Evolutionary conservation across 2,797 vertebrate genomes (phyloP), one percentile per base, ranked within the genome.

Genomic region (Acestrorhynchus altus): DNA sequence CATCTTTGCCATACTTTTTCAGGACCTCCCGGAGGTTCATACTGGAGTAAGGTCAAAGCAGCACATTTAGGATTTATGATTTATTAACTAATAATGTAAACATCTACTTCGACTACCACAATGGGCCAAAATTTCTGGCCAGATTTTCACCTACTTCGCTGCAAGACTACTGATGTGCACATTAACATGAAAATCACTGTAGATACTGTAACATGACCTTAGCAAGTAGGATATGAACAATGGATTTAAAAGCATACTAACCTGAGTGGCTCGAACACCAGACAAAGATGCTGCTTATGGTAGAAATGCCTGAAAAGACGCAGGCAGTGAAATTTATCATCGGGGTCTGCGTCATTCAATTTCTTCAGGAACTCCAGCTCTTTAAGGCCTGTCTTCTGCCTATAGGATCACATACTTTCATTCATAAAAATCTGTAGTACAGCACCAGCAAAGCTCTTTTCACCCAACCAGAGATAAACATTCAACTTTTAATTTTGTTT

Each of bases 321-420:
- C n/a, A 99, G 89, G 90, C 98, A 99, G 89, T 99, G 98, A 81
- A 99, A 99, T 85, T 99, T 99, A 91, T 99, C 98, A 81, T 99
- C 98, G 0, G 97, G 97, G 84, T 99, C 98, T 0, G 98, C 97
- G 54, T 99, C 97, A 11, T 99, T 99, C 72, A 99, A 93, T 85
- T 98, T 99, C 89, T 99, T 99, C 83, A 99, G 92, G 89, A 99
- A 99, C 73, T 99, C 98, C 47, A 99, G 86, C 93, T 99, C 98
- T 89, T 99, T 99, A 76, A 99, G 89, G 31, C 98, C 98, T 0
- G 98, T 99, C 90, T 99, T 99, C 91, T 99, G 97, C 98, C 98
- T 99, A 86, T 72, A 80, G 80, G 68, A 6, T 39, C 78, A 82
- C 31, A 76, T 46, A n/a, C 4, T 40, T 12, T 42, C 15, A 24